These are phyloP conservation scores for Diaphora mendica DNA, from an alignment of 2,888 invertebrate species.

Conservation along the genomic window DNA sequence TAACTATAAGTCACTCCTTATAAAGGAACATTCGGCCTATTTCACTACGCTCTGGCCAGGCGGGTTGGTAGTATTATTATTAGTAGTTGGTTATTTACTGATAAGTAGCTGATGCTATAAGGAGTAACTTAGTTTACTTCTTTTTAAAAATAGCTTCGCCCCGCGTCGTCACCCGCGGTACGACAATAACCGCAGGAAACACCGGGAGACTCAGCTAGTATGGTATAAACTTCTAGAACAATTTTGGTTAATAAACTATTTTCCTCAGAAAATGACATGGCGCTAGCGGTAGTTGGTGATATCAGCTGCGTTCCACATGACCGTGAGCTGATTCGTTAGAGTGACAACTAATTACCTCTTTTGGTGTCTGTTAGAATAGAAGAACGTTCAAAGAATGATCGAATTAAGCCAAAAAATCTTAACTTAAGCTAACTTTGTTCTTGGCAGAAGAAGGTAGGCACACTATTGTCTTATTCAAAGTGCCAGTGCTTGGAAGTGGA, in stretches of 20 bases:
- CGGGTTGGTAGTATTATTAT: too few species aligned
- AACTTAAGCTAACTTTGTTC: conserved; percentile 5
- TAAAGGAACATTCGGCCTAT: too few species aligned
- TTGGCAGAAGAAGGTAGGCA: neutral
- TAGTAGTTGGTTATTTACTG: too few species aligned
- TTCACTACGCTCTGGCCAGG: too few species aligned
- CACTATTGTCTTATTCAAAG: neutral
- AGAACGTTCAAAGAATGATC: neutral
- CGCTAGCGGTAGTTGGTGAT: conserved; percentile 74
- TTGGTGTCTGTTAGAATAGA: neutral
- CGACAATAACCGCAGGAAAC: too few species aligned
- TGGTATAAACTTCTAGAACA: too few species aligned
- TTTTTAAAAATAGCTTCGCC: too few species aligned
- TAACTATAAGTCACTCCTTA: too few species aligned
- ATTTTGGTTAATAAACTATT: neutral
- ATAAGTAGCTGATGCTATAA: too few species aligned
- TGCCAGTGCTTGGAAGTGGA: neutral
- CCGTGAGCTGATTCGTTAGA: conserved; percentile 41
- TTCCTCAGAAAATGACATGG: conserved; percentile 63
- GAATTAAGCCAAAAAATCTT: conserved; percentile 2
- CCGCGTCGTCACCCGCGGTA: too few species aligned
- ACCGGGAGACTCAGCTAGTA: too few species aligned
- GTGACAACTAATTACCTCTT: neutral
- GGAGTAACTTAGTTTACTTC: too few species aligned
- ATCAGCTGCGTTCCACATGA: conserved; percentile 66